Evolutionary conservation across 2,113 vertebrate genomes (phyloP), one percentile per base, ranked within the genome.

Genomic region (Sturnira hondurensis): DNA sequence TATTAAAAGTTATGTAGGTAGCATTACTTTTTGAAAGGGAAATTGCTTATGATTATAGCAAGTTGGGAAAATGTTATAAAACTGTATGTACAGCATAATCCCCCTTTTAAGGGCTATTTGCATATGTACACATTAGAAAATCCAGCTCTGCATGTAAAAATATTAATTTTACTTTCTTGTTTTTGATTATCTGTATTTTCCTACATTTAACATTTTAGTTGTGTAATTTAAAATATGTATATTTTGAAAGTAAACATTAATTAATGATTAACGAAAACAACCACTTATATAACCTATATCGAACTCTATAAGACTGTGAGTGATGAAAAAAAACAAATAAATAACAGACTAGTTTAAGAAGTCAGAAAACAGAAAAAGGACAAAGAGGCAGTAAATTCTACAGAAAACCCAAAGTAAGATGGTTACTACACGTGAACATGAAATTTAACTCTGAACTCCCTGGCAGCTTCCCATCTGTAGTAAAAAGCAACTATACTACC

Each of bases 101-200:
- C 45, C 65, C 86, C 43, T 89, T 95, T 94, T 65, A 96, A 86
- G 68, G 24, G 36, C 15, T 74, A 52, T 88, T 77, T 91, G 31
- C 33, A 47, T 89, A 74, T 6, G 65, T 15, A 76, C 3, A 89
- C 8, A 70, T 65, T 63, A 74, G 85, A 93, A 86, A 24, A 87
- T 58, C 7, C n/a, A 86, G 33, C 28, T 70, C 33, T 85, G 33
- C n/a, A 85, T 47, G 24, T 33, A 96, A 13, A 93, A 67, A 82
- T 56, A 71, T 24, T 41, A 71, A 91, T 52, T 95, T 78, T 87
- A 76, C 67, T 77, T 90, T 68, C 45, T 54, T 56, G 17, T 77
- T 87, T 84, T 85, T 84, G 22, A 19, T 90, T 91, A 78, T 63
- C 47, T 63, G 12, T 86, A 61, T 67, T 97, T 93, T 92, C 13